A percentile compares a stretch with the other conserved stretches of the same genome.
phyloP scores from a whole-genome alignment of 2,888 invertebrate species.

The Temnothorax ravouxi region DNA sequence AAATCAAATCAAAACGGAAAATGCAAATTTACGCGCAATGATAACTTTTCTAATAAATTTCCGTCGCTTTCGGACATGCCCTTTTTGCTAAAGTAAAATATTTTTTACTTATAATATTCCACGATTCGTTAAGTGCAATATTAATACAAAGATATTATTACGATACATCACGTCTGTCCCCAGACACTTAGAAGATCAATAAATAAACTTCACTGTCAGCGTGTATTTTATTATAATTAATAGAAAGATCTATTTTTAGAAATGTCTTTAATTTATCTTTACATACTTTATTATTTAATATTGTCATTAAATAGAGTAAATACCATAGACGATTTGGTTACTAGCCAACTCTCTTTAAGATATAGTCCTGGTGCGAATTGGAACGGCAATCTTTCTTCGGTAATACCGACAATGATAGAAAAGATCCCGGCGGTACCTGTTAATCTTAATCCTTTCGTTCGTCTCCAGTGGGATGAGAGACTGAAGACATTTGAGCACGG shows the following conservation, averaged over 20 bases:
- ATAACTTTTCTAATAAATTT: neutral
- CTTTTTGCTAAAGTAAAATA: neutral
- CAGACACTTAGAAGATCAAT: neutral
- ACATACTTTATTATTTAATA: conserved; percentile 29
- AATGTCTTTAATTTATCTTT: neutral
- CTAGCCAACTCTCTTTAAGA: conserved; percentile 53
- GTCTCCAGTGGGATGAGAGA: conserved; percentile 73
- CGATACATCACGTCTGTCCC: too few relatives aligned
- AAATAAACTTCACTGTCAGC: neutral
- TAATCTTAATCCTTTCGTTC: conserved; percentile 84
- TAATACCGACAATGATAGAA: conserved; percentile 83
- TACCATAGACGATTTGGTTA: conserved; percentile 47
- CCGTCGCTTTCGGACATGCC: neutral
- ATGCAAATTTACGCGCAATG: conserved; percentile 1
- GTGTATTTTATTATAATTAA: neutral
- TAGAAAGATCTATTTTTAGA: neutral
- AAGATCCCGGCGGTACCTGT: conserved; percentile 78
- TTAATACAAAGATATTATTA: neutral
- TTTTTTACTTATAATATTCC: neutral
- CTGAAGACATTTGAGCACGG: conserved; percentile 49
- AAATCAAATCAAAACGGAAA: neutral
- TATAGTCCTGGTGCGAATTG: conserved; percentile 45
- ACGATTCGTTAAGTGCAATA: too few relatives aligned
- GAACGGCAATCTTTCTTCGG: conserved; percentile 76
- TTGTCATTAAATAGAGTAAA: conserved; percentile 37